A percentile compares a stretch with the other conserved stretches of the same genome.
Conservation (phyloP, 2,113 vertebrate genomes). For the Coryphaenoides rupestris region DNA sequence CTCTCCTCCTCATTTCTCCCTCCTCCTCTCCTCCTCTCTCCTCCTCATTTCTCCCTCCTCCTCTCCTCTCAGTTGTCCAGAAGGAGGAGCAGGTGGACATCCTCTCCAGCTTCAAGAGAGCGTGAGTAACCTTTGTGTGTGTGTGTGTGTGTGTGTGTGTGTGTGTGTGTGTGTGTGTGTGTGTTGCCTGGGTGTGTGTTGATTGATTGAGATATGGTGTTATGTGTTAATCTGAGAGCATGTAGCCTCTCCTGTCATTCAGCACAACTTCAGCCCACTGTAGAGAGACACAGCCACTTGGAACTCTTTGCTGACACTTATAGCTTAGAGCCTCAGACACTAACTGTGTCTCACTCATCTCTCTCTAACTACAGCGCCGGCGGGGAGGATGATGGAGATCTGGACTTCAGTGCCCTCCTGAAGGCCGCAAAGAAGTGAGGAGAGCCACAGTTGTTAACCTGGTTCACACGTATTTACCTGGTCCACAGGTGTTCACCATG, state of each 20-base stretch:
- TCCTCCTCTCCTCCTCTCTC: too few relatives aligned
- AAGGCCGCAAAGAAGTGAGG: slow-evolving; percentile 83
- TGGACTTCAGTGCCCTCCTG: slow-evolving; percentile 86
- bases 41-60: slow-evolving; percentile 27
- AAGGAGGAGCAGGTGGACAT: slow-evolving; percentile 59
- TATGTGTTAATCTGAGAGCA: too few relatives aligned
- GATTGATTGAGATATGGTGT: not conserved
- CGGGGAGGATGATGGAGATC: slow-evolving; percentile 75
- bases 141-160: not conserved
- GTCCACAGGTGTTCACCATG: too few relatives aligned
- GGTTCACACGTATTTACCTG: too few relatives aligned
- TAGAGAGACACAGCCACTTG: too few relatives aligned
- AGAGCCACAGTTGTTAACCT: too few relatives aligned
- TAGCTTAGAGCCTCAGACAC: too few relatives aligned
- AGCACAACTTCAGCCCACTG: too few relatives aligned
- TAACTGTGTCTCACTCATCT: slow-evolving; percentile 1
- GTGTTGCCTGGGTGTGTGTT: not conserved
- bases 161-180: slow-evolving; percentile 2
- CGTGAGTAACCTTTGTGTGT: slow-evolving; percentile 62
- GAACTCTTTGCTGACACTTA: too few relatives aligned
- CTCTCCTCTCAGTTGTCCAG: slow-evolving; percentile 63
- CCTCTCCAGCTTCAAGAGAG: slow-evolving; percentile 80
- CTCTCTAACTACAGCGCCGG: slow-evolving; percentile 62
- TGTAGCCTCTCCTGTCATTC: too few relatives aligned
- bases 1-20: too few relatives aligned